Conservation (phyloP, 2,797 vertebrate species). For the Emys orbicularis region DNA sequence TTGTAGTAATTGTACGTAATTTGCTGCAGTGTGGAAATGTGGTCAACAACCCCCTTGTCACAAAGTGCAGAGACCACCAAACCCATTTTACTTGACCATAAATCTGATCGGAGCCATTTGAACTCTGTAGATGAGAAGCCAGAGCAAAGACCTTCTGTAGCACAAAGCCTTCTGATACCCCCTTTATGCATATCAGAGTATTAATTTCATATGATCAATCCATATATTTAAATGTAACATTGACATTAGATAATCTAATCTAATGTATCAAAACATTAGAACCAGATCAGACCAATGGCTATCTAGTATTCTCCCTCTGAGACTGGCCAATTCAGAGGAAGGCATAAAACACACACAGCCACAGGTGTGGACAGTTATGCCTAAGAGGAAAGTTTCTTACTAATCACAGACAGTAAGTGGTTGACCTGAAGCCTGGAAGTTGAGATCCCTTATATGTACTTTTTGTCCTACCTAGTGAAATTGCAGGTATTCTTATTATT, state of each 20-base stretch:
- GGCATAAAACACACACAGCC: background rate
- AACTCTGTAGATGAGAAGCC: background rate
- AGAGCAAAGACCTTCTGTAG: no score
- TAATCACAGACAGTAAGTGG: rapidly evolving
- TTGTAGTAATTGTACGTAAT: background rate
- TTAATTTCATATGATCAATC: background rate
- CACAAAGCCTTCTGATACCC: background rate
- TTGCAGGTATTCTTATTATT: background rate
- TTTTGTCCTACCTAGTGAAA: background rate
- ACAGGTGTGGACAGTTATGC: rapidly evolving
- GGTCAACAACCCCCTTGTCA: rapidly evolving
- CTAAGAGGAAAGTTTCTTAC: constrained; percentile 4
- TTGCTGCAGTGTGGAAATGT: background rate
- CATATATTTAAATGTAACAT: background rate
- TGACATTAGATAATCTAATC: background rate
- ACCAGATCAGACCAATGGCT: background rate
- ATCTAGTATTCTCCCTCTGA: background rate
- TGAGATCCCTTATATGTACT: background rate
- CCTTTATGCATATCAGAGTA: background rate
- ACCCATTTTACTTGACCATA: background rate
- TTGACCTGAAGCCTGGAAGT: background rate
- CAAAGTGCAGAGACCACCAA: rapidly evolving
- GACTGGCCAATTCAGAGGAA: background rate
- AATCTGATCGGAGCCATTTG: rapidly evolving
- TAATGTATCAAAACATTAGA: background rate